Evolutionary conservation across 2,888 invertebrate species (phyloP), one percentile per base, ranked within the genome.

Genomic region (Thera obeliscata): DNA sequence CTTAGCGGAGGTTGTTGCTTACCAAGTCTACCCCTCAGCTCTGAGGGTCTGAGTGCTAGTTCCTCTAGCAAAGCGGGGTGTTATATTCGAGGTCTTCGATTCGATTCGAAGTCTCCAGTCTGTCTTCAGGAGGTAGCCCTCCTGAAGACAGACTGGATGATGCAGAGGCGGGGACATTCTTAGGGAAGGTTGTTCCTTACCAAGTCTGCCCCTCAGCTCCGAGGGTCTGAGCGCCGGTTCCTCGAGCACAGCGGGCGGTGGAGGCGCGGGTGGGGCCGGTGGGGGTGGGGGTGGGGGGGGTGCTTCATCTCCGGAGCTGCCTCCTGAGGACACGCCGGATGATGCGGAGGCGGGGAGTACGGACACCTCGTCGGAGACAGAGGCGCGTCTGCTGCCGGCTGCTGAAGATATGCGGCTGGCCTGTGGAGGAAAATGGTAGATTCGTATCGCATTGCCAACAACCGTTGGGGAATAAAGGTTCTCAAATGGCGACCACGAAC

Each of bases 271-370:
- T 0, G 94, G 86, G 0, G 95, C 94, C 0, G 95, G 95, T 0
- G 96, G 96, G 12, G 96, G 95, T 0, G 96, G 96, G 0, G 96
- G 96, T 0, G 96, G 96, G 0, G 96, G 96, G 0, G 96, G 96
- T 0, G 96, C 92, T 71, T 91, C 93, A 67, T 92, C 93, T 76
- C 81, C 94, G 61, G 86, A 91, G 49, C 89, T 88, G 35, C 90
- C 91, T 0, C 92, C 93, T 0, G 92, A 90, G 0, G 91, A 91
- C 0, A 91, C 92, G 0, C 92, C 91, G 1, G 92, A 91, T 0
- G 93, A 92, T 0, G 90, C 89, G 0, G 92, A 91, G 0, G 87
- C 79, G 58, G 83, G 85, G 0, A 85, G 86, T 0, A 84, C 83
- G 1, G 56, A 43, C 0, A 84, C 76, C 48, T 93, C 93, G 55